A percentile compares a stretch with the other conserved stretches of the same genome.
Evolutionary conservation across 2,797 vertebrate species (phyloP).

Genomic region (Rhabdomys pumilio): DNA sequence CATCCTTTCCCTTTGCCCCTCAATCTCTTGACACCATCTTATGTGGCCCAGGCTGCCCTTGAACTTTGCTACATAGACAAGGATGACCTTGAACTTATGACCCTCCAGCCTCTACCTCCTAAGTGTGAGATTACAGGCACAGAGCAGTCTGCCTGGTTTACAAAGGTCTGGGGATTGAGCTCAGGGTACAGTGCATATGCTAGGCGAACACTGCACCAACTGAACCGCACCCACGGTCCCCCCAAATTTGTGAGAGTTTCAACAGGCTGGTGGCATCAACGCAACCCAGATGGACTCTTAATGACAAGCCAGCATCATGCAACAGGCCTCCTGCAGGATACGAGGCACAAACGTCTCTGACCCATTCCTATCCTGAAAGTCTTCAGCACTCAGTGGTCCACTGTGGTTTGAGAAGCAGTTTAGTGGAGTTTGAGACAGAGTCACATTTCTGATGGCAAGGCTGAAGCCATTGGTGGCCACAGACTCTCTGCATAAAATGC

Average conservation of each 20-base stretch:
- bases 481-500: neutral
- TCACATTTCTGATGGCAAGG: neutral
- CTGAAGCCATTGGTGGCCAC: neutral
- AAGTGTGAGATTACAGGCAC: neutral
- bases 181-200: no score
- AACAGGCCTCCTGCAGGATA: neutral
- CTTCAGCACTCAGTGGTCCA: neutral
- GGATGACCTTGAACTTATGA: neutral
- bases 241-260: neutral
- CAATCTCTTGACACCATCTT: neutral
- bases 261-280: neutral
- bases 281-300: neutral
- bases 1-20: no score
- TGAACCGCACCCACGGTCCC: no score
- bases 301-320: accelerated
- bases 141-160: neutral
- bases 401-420: neutral
- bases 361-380: neutral
- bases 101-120: neutral
- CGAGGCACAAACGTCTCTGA: neutral
- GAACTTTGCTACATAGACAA: neutral
- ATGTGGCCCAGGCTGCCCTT: neutral
- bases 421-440: neutral
- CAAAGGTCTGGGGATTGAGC: neutral
- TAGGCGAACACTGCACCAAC: neutral